phyloP scores from a whole-genome alignment of 2,113 vertebrate genomes.

The Lophius piscatorius region DNA sequence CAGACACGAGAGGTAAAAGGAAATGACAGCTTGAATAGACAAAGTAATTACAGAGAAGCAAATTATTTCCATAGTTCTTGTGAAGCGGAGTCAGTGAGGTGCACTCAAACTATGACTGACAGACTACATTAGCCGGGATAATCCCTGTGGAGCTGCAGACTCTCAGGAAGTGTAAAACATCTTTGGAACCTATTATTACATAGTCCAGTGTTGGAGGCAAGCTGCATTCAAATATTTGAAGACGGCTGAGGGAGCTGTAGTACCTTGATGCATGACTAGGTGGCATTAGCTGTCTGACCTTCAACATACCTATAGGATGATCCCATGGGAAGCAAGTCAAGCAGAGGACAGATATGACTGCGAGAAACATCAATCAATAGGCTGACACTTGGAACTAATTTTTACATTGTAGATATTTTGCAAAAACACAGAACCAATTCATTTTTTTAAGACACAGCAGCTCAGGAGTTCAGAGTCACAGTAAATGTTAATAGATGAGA shows the following conservation, averaged over 20 bases:
- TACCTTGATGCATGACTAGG: slow-evolving; percentile 57
- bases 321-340: slow-evolving; percentile 40
- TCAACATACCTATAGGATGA: slow-evolving; percentile 31
- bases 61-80: slow-evolving; percentile 51
- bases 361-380: not conserved
- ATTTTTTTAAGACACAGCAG: no score
- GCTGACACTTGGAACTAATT: no score
- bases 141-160: slow-evolving; percentile 33
- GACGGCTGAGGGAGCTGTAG: slow-evolving; percentile 49
- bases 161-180: slow-evolving; percentile 47
- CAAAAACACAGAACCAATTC: no score
- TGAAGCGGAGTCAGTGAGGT: slow-evolving; percentile 50
- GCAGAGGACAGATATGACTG: slow-evolving; percentile 27
- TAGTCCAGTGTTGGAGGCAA: slow-evolving; percentile 31
- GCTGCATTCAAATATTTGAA: slow-evolving; percentile 44
- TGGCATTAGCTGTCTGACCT: slow-evolving; percentile 63
- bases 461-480: not conserved
- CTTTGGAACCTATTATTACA: slow-evolving; percentile 53
- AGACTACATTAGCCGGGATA: slow-evolving; percentile 46
- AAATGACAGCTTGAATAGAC: slow-evolving; percentile 29
- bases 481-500: not conserved
- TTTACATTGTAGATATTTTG: no score
- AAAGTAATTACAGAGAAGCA: slow-evolving; percentile 56
- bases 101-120: slow-evolving; percentile 56
- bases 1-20: slow-evolving; percentile 21